phyloP scores from a whole-genome alignment of 2,888 invertebrate species.

The Cantharis rufa region DNA sequence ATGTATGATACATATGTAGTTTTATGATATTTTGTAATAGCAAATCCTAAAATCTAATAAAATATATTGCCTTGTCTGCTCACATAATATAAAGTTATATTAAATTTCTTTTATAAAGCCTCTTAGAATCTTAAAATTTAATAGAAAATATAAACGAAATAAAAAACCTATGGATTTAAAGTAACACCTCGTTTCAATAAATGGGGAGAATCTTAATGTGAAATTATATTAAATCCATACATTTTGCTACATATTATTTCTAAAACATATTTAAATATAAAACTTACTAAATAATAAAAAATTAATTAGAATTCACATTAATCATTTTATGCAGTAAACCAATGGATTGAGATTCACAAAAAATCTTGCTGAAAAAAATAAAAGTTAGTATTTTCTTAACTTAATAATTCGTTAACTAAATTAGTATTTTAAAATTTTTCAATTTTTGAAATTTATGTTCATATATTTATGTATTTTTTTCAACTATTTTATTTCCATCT shows the following conservation, averaged over 20 bases:
- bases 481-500: no score
- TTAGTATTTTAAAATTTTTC: no score
- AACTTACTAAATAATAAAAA: no score
- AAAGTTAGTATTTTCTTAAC: no score
- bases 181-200: background rate
- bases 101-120: constrained; percentile 9
- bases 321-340: no score
- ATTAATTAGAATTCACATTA: no score
- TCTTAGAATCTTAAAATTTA: constrained; percentile 9
- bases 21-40: background rate
- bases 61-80: background rate
- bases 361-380: no score
- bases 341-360: no score
- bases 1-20: background rate
- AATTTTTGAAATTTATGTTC: no score
- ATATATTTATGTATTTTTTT: no score
- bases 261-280: no score
- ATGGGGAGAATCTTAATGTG: background rate
- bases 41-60: background rate
- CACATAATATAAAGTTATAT: background rate
- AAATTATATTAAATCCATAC: background rate
- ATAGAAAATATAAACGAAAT: constrained; percentile 1
- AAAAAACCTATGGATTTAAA: background rate
- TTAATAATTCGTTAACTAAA: no score
- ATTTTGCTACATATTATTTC: background rate